Evolutionary conservation across 2,888 invertebrate genomes (phyloP), one percentile per base, ranked within the genome.

Genomic region (Macrosoma leucophasiata): DNA sequence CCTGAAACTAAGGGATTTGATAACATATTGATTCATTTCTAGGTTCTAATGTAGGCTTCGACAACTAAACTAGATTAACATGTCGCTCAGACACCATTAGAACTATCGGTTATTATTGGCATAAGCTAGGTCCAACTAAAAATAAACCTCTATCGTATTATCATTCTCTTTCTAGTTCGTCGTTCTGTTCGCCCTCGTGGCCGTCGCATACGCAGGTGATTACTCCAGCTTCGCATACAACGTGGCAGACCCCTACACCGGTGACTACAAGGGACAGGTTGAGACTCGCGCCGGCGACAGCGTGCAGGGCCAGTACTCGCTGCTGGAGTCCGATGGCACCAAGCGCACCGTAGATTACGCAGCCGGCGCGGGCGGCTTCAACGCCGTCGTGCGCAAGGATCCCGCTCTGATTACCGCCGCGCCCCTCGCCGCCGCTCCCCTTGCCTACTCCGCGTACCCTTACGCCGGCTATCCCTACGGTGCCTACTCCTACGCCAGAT

Each of bases 311-410:
- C 67, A 71, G 41, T 78, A 77, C 59, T 74, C 74, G 28, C 52
- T 77, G 23, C 45, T 57, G 15, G 77, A 79, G 13, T 55, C 79
- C 27, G 77, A 79, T 47, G 79, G 79, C 39, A 73, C 68, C 28
- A 61, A 59, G 36, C 67, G 79, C 38, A 68, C 58, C 23, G 79
- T 79, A 1, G 74, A 78, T 50, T 79, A 78, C 55, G 65, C 65
- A 27, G 71, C 76, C 37, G 60, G 68, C 9, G 44, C 70, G 40
- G 63, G 70, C 43, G 76, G 78, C 29, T 78, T 77, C 59, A 77
- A 74, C 55, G 77, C 79, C 21, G 67, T 76, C 15, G 79, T 79
- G 2, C 66, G 63, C 43, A 69, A 66, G 43, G 71, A 69, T 41
- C 43, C 49, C 6, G 23, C 39, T 15, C 17, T 36, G 14, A 36